These are phyloP conservation scores for Oppia nitens DNA, from an alignment of 1,140 invertebrate genomes.

Conservation along the genomic window DNA sequence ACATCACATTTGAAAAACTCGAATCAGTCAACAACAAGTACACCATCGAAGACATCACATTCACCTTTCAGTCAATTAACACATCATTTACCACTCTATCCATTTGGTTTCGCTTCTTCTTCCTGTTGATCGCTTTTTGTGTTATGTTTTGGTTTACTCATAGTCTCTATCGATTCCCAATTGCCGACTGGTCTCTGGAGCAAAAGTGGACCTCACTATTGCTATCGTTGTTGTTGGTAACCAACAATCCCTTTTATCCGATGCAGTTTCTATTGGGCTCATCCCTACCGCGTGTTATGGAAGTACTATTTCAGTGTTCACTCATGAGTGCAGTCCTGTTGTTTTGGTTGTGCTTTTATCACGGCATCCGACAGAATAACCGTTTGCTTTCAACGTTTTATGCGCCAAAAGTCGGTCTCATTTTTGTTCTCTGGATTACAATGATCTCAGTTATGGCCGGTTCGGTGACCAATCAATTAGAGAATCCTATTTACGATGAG, in stretches of 20 bases:
- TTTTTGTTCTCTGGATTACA: constrained; percentile 69
- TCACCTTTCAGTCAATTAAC: constrained; percentile 74
- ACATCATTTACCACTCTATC: constrained; percentile 87
- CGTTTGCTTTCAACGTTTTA: constrained; percentile 69
- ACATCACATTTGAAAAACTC: constrained; percentile 8
- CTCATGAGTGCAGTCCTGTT: constrained; percentile 71
- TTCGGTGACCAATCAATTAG: constrained; percentile 70
- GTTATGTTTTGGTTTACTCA: constrained; percentile 85
- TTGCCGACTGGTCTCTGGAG: constrained; percentile 91
- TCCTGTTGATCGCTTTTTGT: constrained; percentile 65
- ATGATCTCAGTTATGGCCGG: constrained; percentile 67
- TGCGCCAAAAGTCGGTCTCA: constrained; percentile 69
- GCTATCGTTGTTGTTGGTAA: constrained; percentile 69
- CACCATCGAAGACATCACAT: constrained; percentile 12
- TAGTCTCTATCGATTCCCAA: constrained; percentile 63
- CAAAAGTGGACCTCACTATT: constrained; percentile 88
- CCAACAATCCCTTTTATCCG: constrained; percentile 87
- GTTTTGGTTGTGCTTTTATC: constrained; percentile 88
- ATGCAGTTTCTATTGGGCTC: constrained; percentile 73
- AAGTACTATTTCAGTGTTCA: constrained; percentile 72
- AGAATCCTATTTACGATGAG: constrained; percentile 85
- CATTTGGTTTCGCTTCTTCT: constrained; percentile 89
- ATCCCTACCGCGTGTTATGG: constrained; percentile 73
- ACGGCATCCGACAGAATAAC: constrained; percentile 64
- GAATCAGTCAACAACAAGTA: constrained; percentile 15